phyloP scores from a whole-genome alignment of 2,888 invertebrate species.

The Fragum fragum region DNA sequence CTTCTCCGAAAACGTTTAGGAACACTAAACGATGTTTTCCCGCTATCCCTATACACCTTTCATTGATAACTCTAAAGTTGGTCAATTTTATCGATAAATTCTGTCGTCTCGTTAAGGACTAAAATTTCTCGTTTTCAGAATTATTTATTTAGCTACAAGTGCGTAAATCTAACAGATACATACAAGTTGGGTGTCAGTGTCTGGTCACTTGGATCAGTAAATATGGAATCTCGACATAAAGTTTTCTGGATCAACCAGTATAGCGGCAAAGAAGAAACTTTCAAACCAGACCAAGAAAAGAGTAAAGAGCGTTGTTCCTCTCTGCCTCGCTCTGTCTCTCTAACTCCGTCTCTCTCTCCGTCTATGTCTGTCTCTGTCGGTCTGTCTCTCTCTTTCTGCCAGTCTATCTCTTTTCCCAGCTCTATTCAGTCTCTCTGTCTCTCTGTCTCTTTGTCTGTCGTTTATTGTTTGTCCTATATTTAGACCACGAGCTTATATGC shows the following conservation, averaged over 20 bases:
- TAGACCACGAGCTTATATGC: too few relatives aligned
- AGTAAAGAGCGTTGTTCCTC: background rate
- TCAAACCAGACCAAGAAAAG: background rate
- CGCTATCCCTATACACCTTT: too few relatives aligned
- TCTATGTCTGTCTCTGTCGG: background rate
- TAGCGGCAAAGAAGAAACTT: conserved; percentile 5
- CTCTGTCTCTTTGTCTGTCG: background rate
- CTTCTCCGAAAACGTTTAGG: too few relatives aligned
- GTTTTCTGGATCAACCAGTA: conserved; percentile 4
- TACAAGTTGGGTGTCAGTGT: background rate
- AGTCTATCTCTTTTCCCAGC: background rate
- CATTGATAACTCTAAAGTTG: too few relatives aligned
- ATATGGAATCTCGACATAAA: background rate
- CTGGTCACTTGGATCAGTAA: conserved; percentile 2
- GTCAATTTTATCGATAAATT: too few relatives aligned
- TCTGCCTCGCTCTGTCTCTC: background rate
- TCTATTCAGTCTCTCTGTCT: background rate
- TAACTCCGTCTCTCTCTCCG: background rate
- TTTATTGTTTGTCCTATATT: background rate
- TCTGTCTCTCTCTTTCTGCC: background rate
- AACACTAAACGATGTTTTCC: too few relatives aligned
- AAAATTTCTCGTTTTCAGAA: too few relatives aligned
- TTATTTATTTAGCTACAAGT: background rate
- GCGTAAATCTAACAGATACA: conserved; percentile 7
- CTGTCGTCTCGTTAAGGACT: too few relatives aligned